Conservation (phyloP, 1,140 invertebrate genomes). For the Hypsibius dujardini region DNA sequence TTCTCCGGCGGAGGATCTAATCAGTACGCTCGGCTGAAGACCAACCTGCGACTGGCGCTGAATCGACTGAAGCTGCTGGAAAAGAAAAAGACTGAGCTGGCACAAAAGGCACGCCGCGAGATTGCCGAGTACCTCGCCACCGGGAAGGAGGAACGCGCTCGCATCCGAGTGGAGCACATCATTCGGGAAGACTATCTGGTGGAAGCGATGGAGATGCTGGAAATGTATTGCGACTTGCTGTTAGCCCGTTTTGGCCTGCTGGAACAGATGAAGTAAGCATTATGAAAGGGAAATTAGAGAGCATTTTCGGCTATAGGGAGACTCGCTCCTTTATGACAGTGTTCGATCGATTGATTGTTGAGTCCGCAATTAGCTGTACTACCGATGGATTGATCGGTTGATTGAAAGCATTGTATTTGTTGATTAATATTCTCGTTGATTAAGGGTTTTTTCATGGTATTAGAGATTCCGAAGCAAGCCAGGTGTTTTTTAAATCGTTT, state of each 20-base stretch:
- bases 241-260: conserved; percentile 88
- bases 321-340: too few relatives aligned
- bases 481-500: too few relatives aligned
- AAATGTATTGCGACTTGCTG: conserved; percentile 98
- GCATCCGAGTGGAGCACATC: conserved; percentile 92
- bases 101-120: conserved; percentile 84
- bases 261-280: conserved; percentile 76
- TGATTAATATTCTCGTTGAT: too few relatives aligned
- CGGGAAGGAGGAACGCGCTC: conserved; percentile 74
- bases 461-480: too few relatives aligned
- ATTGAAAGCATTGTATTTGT: too few relatives aligned
- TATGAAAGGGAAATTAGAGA: too few relatives aligned
- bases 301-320: too few relatives aligned
- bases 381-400: too few relatives aligned
- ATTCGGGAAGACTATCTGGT: conserved; percentile 97
- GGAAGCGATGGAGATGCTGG: conserved; percentile 94
- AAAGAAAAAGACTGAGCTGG: conserved; percentile 93
- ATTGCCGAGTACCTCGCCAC: conserved; percentile 84
- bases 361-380: too few relatives aligned
- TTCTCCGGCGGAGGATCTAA: neutral
- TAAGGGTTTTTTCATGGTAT: too few relatives aligned
- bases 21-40: conserved; percentile 84
- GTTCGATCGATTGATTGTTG: too few relatives aligned
- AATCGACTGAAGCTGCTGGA: conserved; percentile 84
- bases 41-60: conserved; percentile 72